Conservation (phyloP, 1,140 invertebrate species). For the Arctopsyche grandis region DNA sequence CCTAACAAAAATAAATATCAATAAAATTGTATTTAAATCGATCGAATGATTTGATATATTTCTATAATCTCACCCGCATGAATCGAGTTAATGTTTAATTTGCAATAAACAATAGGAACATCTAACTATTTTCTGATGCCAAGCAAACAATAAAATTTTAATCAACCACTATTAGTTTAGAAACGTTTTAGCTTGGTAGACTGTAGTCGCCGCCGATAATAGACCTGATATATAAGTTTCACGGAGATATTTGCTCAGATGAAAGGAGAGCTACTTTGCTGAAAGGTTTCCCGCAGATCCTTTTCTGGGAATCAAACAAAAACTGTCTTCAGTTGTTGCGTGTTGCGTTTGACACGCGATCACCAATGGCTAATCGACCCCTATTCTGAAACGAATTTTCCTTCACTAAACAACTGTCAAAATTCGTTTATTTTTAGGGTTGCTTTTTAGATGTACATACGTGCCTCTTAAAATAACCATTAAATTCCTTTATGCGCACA, state of each 20-base stretch:
- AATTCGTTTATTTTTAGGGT: constrained; percentile 6
- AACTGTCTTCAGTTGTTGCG: not conserved
- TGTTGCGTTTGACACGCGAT: constrained; percentile 32
- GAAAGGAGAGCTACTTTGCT: not conserved
- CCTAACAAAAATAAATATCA: too few species aligned
- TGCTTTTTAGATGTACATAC: not conserved
- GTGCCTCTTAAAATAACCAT: not conserved
- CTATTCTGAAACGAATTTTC: not conserved
- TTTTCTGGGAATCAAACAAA: not conserved
- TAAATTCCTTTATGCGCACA: not conserved
- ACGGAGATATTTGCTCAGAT: not conserved
- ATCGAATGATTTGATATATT: too few species aligned
- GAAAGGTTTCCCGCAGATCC: not conserved
- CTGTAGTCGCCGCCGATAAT: not conserved
- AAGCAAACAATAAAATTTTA: too few species aligned
- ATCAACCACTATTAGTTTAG: too few species aligned
- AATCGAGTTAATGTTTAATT: too few species aligned
- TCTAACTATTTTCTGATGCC: too few species aligned
- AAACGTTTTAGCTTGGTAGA: too few species aligned
- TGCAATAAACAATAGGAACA: too few species aligned
- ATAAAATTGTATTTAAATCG: too few species aligned
- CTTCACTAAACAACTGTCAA: constrained; percentile 2
- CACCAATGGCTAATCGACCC: constrained; percentile 9
- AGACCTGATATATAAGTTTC: not conserved
- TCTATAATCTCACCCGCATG: too few species aligned